Evolutionary conservation across 1,140 invertebrate genomes (phyloP), one percentile per base, ranked within the genome.

Genomic region (Archivesica marissinica): DNA sequence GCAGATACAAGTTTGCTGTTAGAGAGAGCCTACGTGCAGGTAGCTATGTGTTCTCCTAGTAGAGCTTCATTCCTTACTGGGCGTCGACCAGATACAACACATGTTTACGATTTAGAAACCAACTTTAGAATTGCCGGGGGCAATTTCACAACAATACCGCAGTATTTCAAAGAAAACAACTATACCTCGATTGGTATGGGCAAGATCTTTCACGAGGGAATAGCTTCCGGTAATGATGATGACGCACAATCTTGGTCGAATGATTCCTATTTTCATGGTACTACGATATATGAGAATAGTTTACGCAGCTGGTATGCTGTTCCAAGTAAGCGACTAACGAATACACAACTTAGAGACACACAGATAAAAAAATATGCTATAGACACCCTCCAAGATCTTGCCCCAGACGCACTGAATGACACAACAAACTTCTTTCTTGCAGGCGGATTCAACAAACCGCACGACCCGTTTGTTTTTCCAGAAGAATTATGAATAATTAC

Each of bases 261-360:
- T 28, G 77, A 68, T 23, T 70, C 77, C 44, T 86, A 86, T 66
- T 86, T 75, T 61, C 68, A 82, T n/a, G 72, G 56, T 20, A 44
- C 17, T 35, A 20, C 2, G 11, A 70, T 68, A 33, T 44, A 38
- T 11, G 39, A 70, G 54, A 70, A 25, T n/a, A 68, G 9, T n/a
- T 15, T 28, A 25, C 20, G 28, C 23, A 79, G 59, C 38, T 79
- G 76, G 76, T 15, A 13, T 13, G 56, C 39, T 2, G 41, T 79
- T 9, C 41, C 38, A 0, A 39, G 47, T 30, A 35, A 44, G 28
- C 15, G 47, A 11, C n/a, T 64, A 3, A 33, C 0, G 0, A 30
- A 28, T 17, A 11, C 17, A 17, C 33, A 25, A 6, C 25, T 98
- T 70, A 97, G 97, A 11, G 97, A 98, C 91, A 94, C 97, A 54